Evolutionary conservation across 2,797 vertebrate genomes (phyloP), one percentile per base, ranked within the genome.

Genomic region (Cryptoblepharus egeriae): DNA sequence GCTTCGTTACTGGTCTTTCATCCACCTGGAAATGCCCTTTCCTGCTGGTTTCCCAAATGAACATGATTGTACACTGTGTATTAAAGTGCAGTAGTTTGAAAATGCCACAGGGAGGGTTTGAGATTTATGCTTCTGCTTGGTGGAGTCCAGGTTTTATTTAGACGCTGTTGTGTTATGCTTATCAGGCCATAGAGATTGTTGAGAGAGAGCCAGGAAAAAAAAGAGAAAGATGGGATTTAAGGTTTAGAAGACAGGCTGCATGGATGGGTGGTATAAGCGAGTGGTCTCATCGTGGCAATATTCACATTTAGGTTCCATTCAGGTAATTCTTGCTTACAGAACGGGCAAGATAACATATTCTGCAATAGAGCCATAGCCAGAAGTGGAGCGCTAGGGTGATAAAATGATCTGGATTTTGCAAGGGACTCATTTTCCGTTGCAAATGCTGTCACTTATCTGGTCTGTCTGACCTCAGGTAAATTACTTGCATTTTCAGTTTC

Each of bases 11-110:
- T 92, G 85, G 37, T 80, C 8, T 84, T 49, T 57, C 37, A 7
- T 85, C 58, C 77, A 76, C 87, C 91, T 91, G 88, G 85, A 91
- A 89, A 88, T 45, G 5, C 63, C 72, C 77, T 87, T 84, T 74
- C 93, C 88, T 80, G 39, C 77, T 88, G 85, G 81, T 88, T 87
- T 85, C 71, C 88, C 86, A 91, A 92, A 55, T 83, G 81, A 83
- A 68, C 7, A 52, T 70, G 87, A 82, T 82, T 88, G 91, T 91
- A 88, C 26, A 84, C 69, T 84, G 83, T 9, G 52, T 83, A 49
- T 85, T 88, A 88, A 92, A 89, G 85, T 88, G 26, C 77, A 4
- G 11, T 82, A 86, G 85, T 87, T 78, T 64, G 81, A 80, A 86
- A 75, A 86, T 79, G 85, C 1, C 82, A 16, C 72, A 57, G 91